Evolutionary conservation across 2,888 invertebrate genomes (phyloP).

Genomic region (Apoderus coryli): DNA sequence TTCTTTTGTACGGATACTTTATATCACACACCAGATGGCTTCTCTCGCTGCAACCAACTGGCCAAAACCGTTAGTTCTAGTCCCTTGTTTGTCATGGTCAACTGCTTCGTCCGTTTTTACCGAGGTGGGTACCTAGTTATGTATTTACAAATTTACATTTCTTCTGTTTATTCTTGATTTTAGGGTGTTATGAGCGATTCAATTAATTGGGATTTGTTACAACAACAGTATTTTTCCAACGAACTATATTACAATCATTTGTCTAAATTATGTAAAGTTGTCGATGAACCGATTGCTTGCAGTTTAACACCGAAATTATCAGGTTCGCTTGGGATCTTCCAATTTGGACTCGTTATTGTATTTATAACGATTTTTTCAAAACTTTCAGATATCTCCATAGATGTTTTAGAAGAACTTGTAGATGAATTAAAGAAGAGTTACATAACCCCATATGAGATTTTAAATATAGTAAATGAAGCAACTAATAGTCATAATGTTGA

Average conservation of each 20-base stretch:
- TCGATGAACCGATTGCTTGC: slow-evolving; percentile 43
- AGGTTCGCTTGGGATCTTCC: slow-evolving; percentile 20
- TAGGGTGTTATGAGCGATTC: slow-evolving; percentile 92
- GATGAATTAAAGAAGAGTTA: slow-evolving; percentile 18
- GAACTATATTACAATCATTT: slow-evolving; percentile 67
- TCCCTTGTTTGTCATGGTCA: slow-evolving; percentile 95
- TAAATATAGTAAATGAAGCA: too few species aligned
- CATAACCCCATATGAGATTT: slow-evolving; percentile 29
- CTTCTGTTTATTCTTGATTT: too few species aligned
- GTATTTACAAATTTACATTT: slow-evolving; percentile 1
- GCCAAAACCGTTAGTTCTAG: slow-evolving; percentile 84
- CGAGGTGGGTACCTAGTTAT: slow-evolving; percentile 38
- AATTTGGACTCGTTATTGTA: too few species aligned
- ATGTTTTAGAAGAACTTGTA: slow-evolving; percentile 10
- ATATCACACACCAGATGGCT: slow-evolving; percentile 67
- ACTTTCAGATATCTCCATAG: neutral
- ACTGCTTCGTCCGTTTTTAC: slow-evolving; percentile 94
- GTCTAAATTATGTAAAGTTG: slow-evolving; percentile 71
- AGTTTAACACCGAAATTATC: slow-evolving; percentile 22
- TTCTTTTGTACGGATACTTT: slow-evolving; percentile 10
- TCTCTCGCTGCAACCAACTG: slow-evolving; percentile 92
- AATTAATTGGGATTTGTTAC: slow-evolving; percentile 85
- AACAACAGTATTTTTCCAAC: slow-evolving; percentile 75
- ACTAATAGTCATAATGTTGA: too few species aligned
- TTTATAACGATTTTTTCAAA: neutral